Evolutionary conservation across 2,888 invertebrate genomes (phyloP).

Genomic region (Prosapia bicincta): DNA sequence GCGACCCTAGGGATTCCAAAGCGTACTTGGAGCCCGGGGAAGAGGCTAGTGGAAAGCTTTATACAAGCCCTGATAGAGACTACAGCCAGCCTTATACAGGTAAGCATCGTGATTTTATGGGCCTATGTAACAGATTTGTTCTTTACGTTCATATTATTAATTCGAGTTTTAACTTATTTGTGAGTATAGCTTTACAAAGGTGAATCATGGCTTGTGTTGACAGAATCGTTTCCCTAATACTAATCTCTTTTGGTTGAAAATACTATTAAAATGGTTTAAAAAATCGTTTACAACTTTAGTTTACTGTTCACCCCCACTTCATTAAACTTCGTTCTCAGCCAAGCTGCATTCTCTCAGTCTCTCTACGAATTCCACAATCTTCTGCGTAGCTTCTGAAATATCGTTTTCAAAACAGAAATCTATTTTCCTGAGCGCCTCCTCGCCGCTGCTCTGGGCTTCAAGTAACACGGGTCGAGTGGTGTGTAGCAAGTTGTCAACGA

Average conservation of each 20-base stretch:
- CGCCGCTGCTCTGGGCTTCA: background rate
- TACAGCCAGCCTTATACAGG: constrained; percentile 57
- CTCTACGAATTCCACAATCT: constrained; percentile 18
- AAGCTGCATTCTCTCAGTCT: background rate
- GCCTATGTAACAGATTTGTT: too few species aligned
- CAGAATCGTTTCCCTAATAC: too few species aligned
- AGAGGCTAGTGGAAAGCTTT: constrained; percentile 49
- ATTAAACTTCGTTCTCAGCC: too few species aligned
- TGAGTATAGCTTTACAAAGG: too few species aligned
- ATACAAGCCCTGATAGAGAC: constrained; percentile 54
- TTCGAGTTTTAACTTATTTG: too few species aligned
- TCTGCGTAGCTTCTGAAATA: constrained; percentile 38
- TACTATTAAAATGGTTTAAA: too few species aligned
- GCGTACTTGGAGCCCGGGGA: constrained; percentile 47
- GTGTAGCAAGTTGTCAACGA: background rate
- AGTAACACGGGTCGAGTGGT: background rate
- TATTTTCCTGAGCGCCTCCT: background rate
- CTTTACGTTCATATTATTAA: too few species aligned
- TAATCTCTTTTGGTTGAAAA: too few species aligned
- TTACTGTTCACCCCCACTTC: too few species aligned
- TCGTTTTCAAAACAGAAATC: constrained; percentile 64
- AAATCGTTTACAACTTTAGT: too few species aligned
- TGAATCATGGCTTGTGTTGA: too few species aligned
- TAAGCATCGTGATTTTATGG: constrained; percentile 36
- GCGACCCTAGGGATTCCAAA: constrained; percentile 66